phyloP scores from a whole-genome alignment of 2,797 vertebrate genomes.

The Oreochromis mossambicus region DNA sequence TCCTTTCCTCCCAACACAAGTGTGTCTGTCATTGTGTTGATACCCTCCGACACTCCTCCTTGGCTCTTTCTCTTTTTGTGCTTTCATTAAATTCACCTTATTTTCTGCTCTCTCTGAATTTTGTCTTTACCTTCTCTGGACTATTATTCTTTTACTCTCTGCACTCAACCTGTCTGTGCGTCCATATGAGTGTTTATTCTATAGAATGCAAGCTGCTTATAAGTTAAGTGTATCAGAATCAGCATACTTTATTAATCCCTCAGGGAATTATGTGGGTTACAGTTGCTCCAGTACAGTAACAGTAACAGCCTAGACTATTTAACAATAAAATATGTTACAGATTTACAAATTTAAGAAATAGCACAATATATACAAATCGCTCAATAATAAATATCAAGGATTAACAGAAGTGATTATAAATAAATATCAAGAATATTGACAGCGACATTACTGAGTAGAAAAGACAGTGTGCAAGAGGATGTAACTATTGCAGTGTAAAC shows the following conservation, averaged over 20 bases:
- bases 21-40: conserved; percentile 15
- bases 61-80: not conserved
- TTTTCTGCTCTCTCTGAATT: not conserved
- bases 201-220: conserved; percentile 32
- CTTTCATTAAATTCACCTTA: not conserved
- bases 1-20: not conserved
- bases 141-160: not conserved
- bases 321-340: not conserved
- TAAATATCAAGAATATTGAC: not conserved
- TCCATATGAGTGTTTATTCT: conserved; percentile 4
- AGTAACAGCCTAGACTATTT: not conserved
- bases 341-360: rapidly evolving
- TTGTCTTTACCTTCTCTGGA: not conserved
- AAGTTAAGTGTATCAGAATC: not conserved
- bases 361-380: not conserved
- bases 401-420: not conserved
- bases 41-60: not conserved
- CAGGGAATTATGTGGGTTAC: not conserved
- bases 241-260: not conserved
- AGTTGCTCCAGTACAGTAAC: not conserved
- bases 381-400: not conserved
- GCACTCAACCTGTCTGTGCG: not conserved
- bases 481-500: not conserved
- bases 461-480: rapidly evolving
- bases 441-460: not conserved